phyloP scores from a whole-genome alignment of 2,113 vertebrate genomes.

The Paramisgurnus dabryanus region DNA sequence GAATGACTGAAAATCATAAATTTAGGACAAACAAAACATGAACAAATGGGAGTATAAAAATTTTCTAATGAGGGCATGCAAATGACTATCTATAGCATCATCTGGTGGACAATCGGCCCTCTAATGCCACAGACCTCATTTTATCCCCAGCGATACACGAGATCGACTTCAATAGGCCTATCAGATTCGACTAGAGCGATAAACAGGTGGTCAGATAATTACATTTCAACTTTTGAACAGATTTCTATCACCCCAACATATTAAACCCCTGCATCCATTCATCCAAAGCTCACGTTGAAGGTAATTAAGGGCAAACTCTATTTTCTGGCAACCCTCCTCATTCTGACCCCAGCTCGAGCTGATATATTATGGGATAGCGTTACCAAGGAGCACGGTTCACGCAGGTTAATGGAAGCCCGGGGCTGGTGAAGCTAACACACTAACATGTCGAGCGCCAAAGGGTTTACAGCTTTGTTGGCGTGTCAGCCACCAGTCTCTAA shows the following conservation, averaged over 20 bases:
- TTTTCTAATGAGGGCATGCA: not conserved
- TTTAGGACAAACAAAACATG: not conserved
- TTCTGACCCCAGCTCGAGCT: slow-evolving; percentile 59
- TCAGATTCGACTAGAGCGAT: not conserved
- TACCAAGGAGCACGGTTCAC: slow-evolving; percentile 57
- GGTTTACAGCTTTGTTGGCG: slow-evolving; percentile 10
- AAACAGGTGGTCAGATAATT: slow-evolving; percentile 23
- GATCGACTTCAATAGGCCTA: not conserved
- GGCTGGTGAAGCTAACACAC: slow-evolving; percentile 29
- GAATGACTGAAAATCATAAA: too few relatives aligned
- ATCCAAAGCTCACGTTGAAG: slow-evolving; percentile 45
- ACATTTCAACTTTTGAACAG: not conserved
- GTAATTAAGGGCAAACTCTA: slow-evolving; percentile 73
- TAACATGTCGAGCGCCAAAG: slow-evolving; percentile 9
- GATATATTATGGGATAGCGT: slow-evolving; percentile 70
- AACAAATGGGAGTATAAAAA: not conserved
- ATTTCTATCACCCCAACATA: not conserved
- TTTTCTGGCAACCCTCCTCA: slow-evolving; percentile 71
- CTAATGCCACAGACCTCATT: not conserved
- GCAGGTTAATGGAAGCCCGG: slow-evolving; percentile 73
- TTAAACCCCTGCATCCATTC: slow-evolving; percentile 14
- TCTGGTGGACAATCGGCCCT: not conserved
- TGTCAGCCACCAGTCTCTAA: slow-evolving; percentile 10
- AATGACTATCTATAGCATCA: not conserved
- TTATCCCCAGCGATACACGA: not conserved